phyloP scores from a whole-genome alignment of 1,140 invertebrate genomes.

The Heliconius hewitsoni region DNA sequence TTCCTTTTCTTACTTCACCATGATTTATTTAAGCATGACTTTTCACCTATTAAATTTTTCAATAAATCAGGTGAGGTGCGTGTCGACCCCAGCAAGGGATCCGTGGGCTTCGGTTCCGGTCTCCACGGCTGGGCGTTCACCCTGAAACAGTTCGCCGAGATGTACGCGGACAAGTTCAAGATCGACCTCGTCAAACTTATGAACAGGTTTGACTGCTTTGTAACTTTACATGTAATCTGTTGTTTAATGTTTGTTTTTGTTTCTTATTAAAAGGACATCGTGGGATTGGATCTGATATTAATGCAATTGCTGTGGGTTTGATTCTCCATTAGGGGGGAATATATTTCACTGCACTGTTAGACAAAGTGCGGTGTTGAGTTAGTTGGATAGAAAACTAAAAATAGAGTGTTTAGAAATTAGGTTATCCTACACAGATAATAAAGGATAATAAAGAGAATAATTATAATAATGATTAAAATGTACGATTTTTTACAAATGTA shows the following conservation, averaged over 20 bases:
- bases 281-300: background rate
- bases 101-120: conserved; percentile 99
- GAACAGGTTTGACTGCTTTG: conserved; percentile 84
- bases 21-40: no score
- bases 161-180: conserved; percentile 99
- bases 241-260: background rate
- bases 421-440: no score
- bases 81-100: conserved; percentile 98
- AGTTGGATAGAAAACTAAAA: no score
- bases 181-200: conserved; percentile 98
- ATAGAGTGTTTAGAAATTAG: no score
- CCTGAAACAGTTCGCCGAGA: conserved; percentile 99
- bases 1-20: no score
- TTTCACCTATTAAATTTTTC: background rate
- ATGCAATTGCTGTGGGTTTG: no score
- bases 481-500: no score
- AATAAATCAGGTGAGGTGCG: conserved; percentile 87
- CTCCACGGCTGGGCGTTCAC: conserved; percentile 99
- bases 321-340: no score
- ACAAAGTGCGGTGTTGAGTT: no score
- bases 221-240: background rate
- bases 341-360: no score
- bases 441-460: no score
- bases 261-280: background rate
- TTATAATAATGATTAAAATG: no score